Evolutionary conservation across 2,113 vertebrate species (phyloP).

Genomic region (Globicephala melas): DNA sequence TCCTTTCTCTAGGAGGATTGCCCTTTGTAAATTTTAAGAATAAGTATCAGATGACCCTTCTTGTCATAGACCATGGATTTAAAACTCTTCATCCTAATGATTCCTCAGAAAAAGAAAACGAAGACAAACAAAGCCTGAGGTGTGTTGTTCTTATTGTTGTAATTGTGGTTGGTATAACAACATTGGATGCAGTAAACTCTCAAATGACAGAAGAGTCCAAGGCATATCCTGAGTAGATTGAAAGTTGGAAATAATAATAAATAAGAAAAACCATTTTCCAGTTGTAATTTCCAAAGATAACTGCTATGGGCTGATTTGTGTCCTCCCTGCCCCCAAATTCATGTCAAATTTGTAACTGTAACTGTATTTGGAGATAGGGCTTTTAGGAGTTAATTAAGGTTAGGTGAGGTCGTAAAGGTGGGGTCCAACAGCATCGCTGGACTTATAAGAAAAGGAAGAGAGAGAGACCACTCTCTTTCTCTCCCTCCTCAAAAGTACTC

Average conservation of each 20-base stretch:
- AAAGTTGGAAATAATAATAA: slow-evolving; percentile 27
- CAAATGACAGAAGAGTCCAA: background rate
- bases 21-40: slow-evolving; percentile 39
- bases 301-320: background rate
- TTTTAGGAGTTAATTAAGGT: background rate
- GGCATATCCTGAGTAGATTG: background rate
- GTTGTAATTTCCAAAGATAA: background rate
- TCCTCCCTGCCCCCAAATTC: background rate
- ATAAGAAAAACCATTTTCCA: background rate
- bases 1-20: background rate
- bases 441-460: background rate
- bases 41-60: slow-evolving; percentile 19
- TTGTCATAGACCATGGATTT: background rate
- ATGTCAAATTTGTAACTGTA: background rate
- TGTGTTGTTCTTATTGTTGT: background rate
- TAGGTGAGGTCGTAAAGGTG: background rate
- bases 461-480: background rate
- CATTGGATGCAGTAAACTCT: background rate
- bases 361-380: background rate
- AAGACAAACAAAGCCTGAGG: background rate
- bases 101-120: background rate
- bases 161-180: background rate
- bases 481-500: background rate
- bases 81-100: slow-evolving; percentile 15
- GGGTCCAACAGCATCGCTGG: background rate